Conservation (phyloP, 2,888 invertebrate genomes). For the Smittia aterrima region DNA sequence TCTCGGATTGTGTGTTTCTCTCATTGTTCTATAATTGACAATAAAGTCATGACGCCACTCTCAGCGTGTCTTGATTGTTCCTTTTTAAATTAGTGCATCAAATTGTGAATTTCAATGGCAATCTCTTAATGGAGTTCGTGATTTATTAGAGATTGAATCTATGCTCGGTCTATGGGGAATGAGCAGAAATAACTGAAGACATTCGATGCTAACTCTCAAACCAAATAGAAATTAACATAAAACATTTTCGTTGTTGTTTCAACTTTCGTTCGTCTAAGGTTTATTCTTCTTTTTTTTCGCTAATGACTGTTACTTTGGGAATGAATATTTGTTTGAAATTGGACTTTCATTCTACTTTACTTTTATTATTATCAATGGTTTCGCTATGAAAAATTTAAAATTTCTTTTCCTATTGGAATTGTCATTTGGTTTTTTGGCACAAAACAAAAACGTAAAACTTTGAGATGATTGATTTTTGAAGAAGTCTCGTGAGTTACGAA, state of each 20-base stretch:
- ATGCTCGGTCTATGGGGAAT: too few species aligned
- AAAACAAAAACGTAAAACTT: background rate
- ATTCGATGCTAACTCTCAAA: too few species aligned
- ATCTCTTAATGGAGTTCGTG: too few species aligned
- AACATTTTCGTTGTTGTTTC: conserved; percentile 4
- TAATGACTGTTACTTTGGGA: background rate
- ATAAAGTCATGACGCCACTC: background rate
- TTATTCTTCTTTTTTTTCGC: background rate
- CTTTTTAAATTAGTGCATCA: background rate
- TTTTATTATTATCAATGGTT: conserved; percentile 7
- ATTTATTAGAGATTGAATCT: too few species aligned
- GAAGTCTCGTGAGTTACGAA: too few species aligned
- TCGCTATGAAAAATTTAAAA: background rate
- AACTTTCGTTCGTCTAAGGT: background rate
- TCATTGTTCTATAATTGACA: conserved; percentile 4
- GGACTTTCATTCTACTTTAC: background rate
- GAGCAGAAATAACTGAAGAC: too few species aligned
- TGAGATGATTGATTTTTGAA: too few species aligned
- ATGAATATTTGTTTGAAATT: background rate
- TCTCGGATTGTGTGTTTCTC: background rate
- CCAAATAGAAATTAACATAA: background rate
- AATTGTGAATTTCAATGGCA: background rate
- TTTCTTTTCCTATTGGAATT: background rate
- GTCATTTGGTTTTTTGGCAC: conserved; percentile 7
- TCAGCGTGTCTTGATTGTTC: background rate